phyloP scores from a whole-genome alignment of 2,888 invertebrate genomes.

The Amphimallon solstitiale region DNA sequence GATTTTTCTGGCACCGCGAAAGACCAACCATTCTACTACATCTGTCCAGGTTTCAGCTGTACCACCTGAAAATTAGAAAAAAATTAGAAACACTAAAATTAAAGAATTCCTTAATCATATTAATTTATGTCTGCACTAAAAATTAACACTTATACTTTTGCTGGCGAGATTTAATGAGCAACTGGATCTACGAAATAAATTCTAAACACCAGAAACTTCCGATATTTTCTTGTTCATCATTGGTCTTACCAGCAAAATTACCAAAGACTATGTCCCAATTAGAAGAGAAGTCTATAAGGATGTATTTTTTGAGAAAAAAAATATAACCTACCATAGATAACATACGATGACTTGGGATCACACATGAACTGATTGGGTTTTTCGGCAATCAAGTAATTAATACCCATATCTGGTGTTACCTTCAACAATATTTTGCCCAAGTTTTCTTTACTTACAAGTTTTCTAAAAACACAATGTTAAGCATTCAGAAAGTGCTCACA shows the following conservation, averaged over 20 bases:
- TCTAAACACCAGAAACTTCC: no score
- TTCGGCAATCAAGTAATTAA: conserved; percentile 57
- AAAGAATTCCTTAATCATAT: no score
- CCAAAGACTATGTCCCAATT: no score
- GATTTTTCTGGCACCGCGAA: conserved; percentile 82
- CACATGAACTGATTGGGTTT: conserved; percentile 58
- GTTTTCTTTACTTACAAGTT: conserved; percentile 51
- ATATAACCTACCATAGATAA: conserved; percentile 56
- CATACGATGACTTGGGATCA: conserved; percentile 55
- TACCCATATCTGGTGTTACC: conserved; percentile 51
- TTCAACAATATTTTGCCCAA: conserved; percentile 58
- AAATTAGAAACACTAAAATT: no score
- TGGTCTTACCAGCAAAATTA: no score
- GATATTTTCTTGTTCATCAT: no score
- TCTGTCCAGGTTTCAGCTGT: conserved; percentile 58
- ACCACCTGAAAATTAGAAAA: conserved; percentile 52
- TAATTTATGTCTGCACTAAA: no score
- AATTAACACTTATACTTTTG: no score
- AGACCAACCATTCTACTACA: conserved; percentile 84
- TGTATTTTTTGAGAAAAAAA: no score
- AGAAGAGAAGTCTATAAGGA: no score
- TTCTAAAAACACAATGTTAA: not conserved
- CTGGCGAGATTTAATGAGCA: no score
- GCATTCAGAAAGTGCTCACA: not conserved
- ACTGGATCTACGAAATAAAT: no score